phyloP scores from a whole-genome alignment of 2,113 vertebrate species.

The Mellivora capensis region DNA sequence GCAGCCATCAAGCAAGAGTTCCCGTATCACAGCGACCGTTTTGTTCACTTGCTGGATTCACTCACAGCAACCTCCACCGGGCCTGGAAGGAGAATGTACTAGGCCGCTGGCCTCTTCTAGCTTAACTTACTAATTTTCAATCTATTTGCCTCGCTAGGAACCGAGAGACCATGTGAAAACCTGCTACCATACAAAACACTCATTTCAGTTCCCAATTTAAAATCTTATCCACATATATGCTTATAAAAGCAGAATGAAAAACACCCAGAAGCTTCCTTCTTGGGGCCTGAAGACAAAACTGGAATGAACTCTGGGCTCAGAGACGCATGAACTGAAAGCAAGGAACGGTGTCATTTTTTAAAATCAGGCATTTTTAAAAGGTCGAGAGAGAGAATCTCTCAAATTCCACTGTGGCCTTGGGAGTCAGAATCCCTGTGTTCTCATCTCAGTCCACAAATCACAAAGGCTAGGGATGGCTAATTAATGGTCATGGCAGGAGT shows the following conservation, averaged over 20 bases:
- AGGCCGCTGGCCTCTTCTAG: background rate
- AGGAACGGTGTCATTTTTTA: background rate
- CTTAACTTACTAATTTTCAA: background rate
- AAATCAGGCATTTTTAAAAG: conserved; percentile 10
- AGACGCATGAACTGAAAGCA: background rate
- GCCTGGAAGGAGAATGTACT: background rate
- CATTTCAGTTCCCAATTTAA: background rate
- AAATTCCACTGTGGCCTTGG: background rate
- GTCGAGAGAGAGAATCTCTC: background rate
- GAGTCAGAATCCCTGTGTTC: background rate
- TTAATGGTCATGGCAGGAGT: background rate
- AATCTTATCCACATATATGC: background rate
- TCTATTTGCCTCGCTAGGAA: background rate
- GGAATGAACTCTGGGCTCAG: background rate
- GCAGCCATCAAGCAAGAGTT: background rate
- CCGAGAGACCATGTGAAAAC: background rate
- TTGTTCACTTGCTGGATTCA: background rate
- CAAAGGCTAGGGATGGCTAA: background rate
- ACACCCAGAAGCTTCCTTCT: background rate
- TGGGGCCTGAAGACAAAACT: background rate
- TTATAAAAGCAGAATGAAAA: background rate
- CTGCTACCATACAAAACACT: background rate
- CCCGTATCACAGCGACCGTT: background rate
- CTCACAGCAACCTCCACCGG: background rate
- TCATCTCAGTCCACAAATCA: background rate